phyloP scores from a whole-genome alignment of 2,888 invertebrate genomes.

The Clunio marinus region DNA sequence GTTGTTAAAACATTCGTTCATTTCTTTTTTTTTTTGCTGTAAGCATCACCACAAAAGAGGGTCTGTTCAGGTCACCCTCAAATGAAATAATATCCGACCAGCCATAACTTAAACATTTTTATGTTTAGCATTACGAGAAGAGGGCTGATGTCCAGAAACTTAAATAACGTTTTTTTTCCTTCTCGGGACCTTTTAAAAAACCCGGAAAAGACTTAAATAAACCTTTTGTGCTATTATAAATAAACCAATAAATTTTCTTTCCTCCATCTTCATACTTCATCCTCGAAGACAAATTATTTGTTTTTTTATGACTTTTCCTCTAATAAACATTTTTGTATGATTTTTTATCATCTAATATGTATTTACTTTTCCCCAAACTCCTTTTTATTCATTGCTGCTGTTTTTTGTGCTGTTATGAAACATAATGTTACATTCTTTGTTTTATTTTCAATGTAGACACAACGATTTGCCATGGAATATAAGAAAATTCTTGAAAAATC shows the following conservation, averaged over 20 bases:
- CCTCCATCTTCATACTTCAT: neutral
- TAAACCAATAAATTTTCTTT: slow-evolving; percentile 34
- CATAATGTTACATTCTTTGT: too few species aligned
- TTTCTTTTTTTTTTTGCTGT: neutral
- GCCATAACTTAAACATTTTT: slow-evolving; percentile 13
- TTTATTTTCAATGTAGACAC: slow-evolving; percentile 48
- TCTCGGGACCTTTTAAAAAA: neutral
- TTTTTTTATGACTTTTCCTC: slow-evolving; percentile 32
- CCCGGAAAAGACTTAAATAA: slow-evolving; percentile 16
- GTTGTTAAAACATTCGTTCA: too few species aligned
- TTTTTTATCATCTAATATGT: too few species aligned
- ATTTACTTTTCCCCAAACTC: neutral
- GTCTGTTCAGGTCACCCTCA: neutral
- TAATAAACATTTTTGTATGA: slow-evolving; percentile 24
- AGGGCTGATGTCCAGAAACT: neutral
- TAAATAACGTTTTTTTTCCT: neutral
- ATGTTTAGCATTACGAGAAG: slow-evolving; percentile 5
- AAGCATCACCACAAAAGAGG: neutral
- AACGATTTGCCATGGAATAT: slow-evolving; percentile 68
- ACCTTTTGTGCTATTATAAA: slow-evolving; percentile 23
- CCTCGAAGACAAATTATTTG: slow-evolving; percentile 33
- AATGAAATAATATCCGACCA: neutral
- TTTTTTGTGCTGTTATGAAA: neutral
- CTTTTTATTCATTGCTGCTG: neutral
- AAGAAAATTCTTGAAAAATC: slow-evolving; percentile 63